Percentiles rank a stretch among this genome's conserved stretches.
Evolutionary conservation across 2,888 invertebrate species (phyloP).

Genomic region (Muschampia plurimacula): DNA sequence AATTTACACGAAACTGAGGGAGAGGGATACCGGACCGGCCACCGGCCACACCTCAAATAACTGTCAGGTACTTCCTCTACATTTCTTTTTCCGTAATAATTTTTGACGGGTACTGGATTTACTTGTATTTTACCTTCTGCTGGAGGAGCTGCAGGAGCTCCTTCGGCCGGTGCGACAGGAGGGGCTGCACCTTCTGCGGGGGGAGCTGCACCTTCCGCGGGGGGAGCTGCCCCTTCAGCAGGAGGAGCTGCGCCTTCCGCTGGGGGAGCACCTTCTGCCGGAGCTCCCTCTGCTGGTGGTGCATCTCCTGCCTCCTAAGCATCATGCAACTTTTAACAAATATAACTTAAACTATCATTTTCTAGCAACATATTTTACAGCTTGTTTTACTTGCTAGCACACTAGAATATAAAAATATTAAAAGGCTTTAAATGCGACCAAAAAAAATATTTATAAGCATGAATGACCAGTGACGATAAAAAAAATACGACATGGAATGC

Average conservation of each 20-base stretch:
- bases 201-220: conserved; percentile 51
- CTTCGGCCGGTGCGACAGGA: conserved; percentile 48
- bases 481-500: background rate
- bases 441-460: background rate
- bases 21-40: too few species aligned
- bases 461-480: background rate
- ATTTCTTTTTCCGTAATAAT: too few species aligned
- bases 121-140: too few species aligned
- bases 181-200: conserved; percentile 46
- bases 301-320: background rate
- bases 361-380: conserved; percentile 10
- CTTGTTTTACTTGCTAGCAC: background rate
- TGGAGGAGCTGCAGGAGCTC: conserved; percentile 33
- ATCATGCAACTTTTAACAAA: background rate
- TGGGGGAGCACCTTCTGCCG: conserved; percentile 57
- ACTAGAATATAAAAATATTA: background rate
- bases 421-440: background rate
- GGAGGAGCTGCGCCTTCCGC: conserved; percentile 57
- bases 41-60: too few species aligned
- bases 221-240: conserved; percentile 54
- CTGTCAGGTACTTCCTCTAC: too few species aligned
- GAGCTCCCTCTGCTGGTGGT: conserved; percentile 1
- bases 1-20: too few species aligned
- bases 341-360: background rate
- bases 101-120: too few species aligned